Evolutionary conservation across 2,797 vertebrate species (phyloP).

Genomic region (Euthynnus affinis): DNA sequence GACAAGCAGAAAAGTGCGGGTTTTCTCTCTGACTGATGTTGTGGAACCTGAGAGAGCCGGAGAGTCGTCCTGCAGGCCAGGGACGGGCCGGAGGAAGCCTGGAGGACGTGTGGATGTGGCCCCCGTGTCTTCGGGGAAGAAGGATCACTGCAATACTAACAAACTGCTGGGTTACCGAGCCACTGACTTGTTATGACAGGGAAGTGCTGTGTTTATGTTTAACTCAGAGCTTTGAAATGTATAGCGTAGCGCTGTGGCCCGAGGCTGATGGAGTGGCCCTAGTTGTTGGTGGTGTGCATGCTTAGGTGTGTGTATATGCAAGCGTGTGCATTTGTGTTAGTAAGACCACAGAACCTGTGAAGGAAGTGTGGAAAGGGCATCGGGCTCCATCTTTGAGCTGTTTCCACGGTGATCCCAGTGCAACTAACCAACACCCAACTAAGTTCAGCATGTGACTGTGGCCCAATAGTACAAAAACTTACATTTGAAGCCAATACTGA

Average conservation of each 20-base stretch:
- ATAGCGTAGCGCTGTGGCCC: slow-evolving; percentile 66
- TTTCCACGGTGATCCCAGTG: slow-evolving; percentile 25
- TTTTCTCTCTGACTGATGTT: slow-evolving; percentile 55
- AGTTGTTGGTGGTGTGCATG: slow-evolving; percentile 55
- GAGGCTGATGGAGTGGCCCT: slow-evolving; percentile 68
- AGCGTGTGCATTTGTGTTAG: slow-evolving; percentile 28
- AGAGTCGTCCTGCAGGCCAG: slow-evolving; percentile 43
- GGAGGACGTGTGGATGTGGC: slow-evolving; percentile 67
- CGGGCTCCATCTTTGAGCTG: slow-evolving; percentile 24
- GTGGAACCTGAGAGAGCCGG: slow-evolving; percentile 62
- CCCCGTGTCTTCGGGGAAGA: slow-evolving; percentile 67
- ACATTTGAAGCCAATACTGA: too few relatives aligned
- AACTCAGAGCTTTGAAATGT: slow-evolving; percentile 82
- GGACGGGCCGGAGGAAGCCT: slow-evolving; percentile 70
- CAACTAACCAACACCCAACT: not conserved
- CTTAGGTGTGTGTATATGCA: slow-evolving; percentile 38
- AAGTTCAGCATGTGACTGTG: too few relatives aligned
- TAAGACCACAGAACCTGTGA: slow-evolving; percentile 27
- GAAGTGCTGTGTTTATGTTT: slow-evolving; percentile 84
- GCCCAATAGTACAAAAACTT: too few relatives aligned
- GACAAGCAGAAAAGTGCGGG: slow-evolving; percentile 47
- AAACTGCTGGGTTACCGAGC: slow-evolving; percentile 73
- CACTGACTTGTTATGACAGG: slow-evolving; percentile 82
- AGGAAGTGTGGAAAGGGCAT: slow-evolving; percentile 32
- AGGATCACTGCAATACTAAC: slow-evolving; percentile 80